phyloP scores from a whole-genome alignment of 2,888 invertebrate genomes.

The Noctuana brunneofusca region DNA sequence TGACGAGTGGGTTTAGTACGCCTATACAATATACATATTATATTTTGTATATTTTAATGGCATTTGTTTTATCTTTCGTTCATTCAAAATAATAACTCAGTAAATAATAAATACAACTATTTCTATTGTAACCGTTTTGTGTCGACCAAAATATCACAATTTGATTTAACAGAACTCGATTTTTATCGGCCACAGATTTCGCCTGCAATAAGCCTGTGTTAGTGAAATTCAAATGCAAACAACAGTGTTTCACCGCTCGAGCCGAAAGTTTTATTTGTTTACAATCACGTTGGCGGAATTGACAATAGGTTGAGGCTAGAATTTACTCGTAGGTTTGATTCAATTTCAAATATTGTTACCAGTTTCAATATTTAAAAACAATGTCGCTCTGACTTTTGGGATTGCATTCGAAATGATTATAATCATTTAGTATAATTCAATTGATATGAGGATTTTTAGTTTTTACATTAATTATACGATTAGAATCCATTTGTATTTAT shows the following conservation, averaged over 20 bases:
- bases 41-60: no score
- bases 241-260: slow-evolving; percentile 6
- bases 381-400: no score
- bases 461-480: no score
- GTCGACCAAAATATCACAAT: neutral
- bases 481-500: no score
- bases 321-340: slow-evolving; percentile 4
- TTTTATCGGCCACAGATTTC: slow-evolving; percentile 17
- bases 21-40: no score
- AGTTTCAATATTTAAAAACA: neutral
- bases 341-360: neutral
- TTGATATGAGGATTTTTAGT: no score
- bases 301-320: neutral
- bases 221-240: slow-evolving; percentile 13
- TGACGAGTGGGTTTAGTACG: no score
- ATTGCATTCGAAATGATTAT: no score
- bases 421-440: no score
- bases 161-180: slow-evolving; percentile 3
- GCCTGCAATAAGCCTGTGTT: slow-evolving; percentile 8
- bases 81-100: neutral
- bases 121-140: neutral
- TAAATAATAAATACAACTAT: neutral
- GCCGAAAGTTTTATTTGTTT: slow-evolving; percentile 7
- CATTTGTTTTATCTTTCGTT: no score
- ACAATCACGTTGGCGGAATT: slow-evolving; percentile 13